Conservation (phyloP, 2,113 vertebrate genomes). For the Gorsachius goisagi region DNA sequence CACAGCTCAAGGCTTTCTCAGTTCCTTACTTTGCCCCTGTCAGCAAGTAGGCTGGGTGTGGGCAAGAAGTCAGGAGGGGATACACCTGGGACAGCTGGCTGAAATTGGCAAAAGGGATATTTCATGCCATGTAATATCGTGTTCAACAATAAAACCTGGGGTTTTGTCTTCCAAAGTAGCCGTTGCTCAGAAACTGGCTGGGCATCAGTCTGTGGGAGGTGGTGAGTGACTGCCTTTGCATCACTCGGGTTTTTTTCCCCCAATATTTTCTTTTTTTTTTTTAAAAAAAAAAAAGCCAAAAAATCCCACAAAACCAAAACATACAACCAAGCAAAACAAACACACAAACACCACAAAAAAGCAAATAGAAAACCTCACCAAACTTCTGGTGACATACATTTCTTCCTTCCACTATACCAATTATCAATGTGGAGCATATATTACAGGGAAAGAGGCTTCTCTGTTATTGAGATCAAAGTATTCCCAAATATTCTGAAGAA, state of each 20-base stretch:
- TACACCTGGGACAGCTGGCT: not conserved
- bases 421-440: not conserved
- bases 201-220: not conserved
- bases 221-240: not conserved
- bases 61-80: not conserved
- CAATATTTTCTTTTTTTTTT: not conserved
- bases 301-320: no score
- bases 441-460: not conserved
- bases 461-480: not conserved
- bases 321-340: no score
- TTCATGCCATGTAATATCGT: not conserved
- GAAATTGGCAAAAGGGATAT: not conserved
- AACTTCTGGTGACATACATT: not conserved
- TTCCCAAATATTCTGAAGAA: not conserved
- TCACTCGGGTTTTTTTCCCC: not conserved
- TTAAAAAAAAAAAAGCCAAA: not conserved
- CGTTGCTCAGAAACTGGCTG: not conserved
- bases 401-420: not conserved
- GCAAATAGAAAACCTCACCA: not conserved
- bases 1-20: not conserved
- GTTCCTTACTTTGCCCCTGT: not conserved
- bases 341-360: not conserved
- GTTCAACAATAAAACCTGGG: not conserved
- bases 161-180: not conserved
- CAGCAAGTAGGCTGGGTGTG: not conserved